phyloP scores from a whole-genome alignment of 2,888 invertebrate genomes.

The Chironomus riparius region DNA sequence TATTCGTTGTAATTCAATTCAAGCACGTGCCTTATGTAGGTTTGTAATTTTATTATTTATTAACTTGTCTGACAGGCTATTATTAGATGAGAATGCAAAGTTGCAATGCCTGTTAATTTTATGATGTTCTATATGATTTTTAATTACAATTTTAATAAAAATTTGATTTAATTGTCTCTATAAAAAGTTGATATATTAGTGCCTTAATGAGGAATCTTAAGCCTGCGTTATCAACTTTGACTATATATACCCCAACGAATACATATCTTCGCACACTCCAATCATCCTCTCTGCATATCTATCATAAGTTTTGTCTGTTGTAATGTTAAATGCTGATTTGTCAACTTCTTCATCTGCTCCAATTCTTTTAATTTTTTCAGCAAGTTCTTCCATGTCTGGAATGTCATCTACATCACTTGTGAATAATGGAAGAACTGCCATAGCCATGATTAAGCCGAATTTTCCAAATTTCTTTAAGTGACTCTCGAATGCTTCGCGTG shows the following conservation, averaged over 20 bases:
- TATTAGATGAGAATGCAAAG: too few species aligned
- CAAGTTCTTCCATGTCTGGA: constrained; percentile 35
- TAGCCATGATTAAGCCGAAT: constrained; percentile 35
- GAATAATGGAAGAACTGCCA: constrained; percentile 37
- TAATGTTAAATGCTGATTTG: not conserved
- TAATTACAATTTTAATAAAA: too few species aligned
- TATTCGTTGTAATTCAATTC: too few species aligned
- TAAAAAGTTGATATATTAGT: too few species aligned
- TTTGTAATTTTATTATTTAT: too few species aligned
- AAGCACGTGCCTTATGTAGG: too few species aligned
- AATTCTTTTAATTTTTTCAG: not conserved
- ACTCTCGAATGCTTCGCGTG: constrained; percentile 32
- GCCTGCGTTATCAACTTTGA: too few species aligned
- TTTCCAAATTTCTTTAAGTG: constrained; percentile 34
- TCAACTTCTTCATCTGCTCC: not conserved
- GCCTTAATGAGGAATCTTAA: too few species aligned
- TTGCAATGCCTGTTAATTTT: too few species aligned
- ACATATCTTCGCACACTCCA: constrained; percentile 34
- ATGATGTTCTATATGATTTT: too few species aligned
- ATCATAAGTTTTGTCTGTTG: constrained; percentile 1
- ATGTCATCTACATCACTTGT: constrained; percentile 34
- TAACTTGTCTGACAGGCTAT: too few species aligned
- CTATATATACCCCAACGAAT: constrained; percentile 34
- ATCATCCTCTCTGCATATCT: constrained; percentile 34
- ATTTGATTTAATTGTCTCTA: too few species aligned